Evolutionary conservation across 2,113 vertebrate species (phyloP), one percentile per base, ranked within the genome.

Genomic region (Oncorhynchus keta): DNA sequence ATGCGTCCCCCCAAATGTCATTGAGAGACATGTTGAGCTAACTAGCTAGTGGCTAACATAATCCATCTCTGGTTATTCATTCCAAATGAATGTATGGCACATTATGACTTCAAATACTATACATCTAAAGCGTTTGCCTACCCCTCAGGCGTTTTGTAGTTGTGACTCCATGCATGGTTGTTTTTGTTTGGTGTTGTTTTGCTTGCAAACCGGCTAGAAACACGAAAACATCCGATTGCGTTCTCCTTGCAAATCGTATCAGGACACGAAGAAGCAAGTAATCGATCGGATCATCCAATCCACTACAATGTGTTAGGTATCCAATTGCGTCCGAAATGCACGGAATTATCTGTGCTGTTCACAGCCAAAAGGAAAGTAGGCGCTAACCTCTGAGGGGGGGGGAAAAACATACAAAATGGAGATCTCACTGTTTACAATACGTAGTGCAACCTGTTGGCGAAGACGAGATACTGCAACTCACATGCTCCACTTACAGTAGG

Each of bases 401-500:
- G 87, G 89, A 87, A 93, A 93, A 93, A 93, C 89, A 92, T 89
- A 92, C 93, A 95, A 95, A 95, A 95, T 95, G 93, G 94, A 94
- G 93, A 93, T 89, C 86, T 45, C 66, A 70, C 81, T 86, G 83
- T 85, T 88, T 86, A 85, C 86, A 74, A 74, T 76, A 6, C 4
- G 77, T 83, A 90, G 76, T 72, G 92, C 87, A 9, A 7, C 81
- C 90, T 90, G 84, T 67, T 49, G 92, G 86, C 9, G 13, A 4
- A 0, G 6, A 0, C 0, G 18, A 0, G 57, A 0, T 49, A 86
- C 79, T 87, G 74, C 90, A 86, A 2, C 11, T 76, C 70, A 39
- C 22, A 16, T 75, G 39, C 61, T 12, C 3, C 24, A n/a, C 57
- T 45, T 45, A 45, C 39, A 45, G 39, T 45, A 45, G 39, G 9